Base-by-base conservation (phyloP, 2,888 invertebrate species). In the Meganola albula region DNA sequence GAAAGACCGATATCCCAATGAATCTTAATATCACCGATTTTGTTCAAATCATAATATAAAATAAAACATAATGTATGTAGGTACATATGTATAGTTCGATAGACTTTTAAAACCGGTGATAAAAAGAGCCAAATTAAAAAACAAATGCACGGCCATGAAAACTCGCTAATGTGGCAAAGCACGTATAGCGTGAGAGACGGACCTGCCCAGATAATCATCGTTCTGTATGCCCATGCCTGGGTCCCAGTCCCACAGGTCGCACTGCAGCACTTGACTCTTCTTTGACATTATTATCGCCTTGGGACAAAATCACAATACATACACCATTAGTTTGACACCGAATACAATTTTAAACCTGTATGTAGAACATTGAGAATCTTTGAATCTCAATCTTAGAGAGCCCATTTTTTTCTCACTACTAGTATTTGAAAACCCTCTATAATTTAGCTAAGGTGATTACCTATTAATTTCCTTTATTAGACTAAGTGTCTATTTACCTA, bases 121-220 rank as follows among this genome's bases (percentile, higher is more conserved):
- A 20, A 20, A 16, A 16, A 16, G 6, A 16, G 16, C 6, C 26
- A 38, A 27, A 43, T 41, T 50, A 36, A 48, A 41, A 53, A 44
- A 44, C 50, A 58, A 55, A 53, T 50, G 63, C 48, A 66, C 52
- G 49, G 48, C 42, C 49, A 64, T 58, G 52, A 57, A 50, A 63
- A 48, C 53, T 59, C 58, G 62, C 58, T 63, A 58, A 35, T 49
- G 50, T 54, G 55, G 52, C 55, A 51, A 53, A 45, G 52, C 63
- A 50, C 53, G 48, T 44, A 40, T 52, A 44, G 51, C 53, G 45
- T 53, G 53, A 53, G 51, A 59, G 63, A 80, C 88, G 88, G 88
- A 94, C 94, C 93, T 94, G 89, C 94, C 94, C 82, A 94, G 90
- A 78, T 88, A 90, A 89, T 94, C 94, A 88, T 94, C 93, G 84